These are phyloP conservation scores for Acanthisitta chloris DNA, from an alignment of 2,113 vertebrate species.

Conservation along the genomic window DNA sequence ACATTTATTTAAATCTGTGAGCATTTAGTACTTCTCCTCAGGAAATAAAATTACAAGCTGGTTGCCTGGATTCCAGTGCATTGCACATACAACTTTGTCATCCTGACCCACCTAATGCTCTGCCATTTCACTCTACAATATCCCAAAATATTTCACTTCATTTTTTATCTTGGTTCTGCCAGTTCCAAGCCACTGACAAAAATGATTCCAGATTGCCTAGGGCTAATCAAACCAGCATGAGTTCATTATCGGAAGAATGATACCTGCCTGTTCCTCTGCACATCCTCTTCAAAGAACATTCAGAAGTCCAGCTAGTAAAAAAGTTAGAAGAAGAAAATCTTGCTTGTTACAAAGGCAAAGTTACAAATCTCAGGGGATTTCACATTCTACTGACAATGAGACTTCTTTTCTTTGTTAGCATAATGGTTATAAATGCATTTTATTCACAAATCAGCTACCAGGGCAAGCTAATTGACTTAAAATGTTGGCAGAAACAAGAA, in stretches of 20 bases:
- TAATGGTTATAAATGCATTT: neutral
- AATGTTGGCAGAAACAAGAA: neutral
- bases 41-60: neutral
- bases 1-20: conserved; percentile 41
- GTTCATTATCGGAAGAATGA: neutral
- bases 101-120: neutral
- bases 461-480: neutral
- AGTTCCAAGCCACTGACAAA: neutral
- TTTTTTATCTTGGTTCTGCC: neutral
- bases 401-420: neutral
- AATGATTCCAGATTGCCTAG: neutral
- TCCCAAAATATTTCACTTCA: neutral
- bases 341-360: neutral
- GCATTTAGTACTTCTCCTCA: neutral
- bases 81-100: neutral
- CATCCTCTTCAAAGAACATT: neutral
- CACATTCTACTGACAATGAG: neutral
- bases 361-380: neutral
- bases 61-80: neutral
- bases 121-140: neutral
- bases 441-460: neutral
- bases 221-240: neutral
- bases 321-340: neutral
- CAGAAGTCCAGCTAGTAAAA: neutral
- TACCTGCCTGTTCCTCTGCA: neutral